Base-by-base conservation (phyloP, 2,113 vertebrate genomes). In the Galeopterus variegatus region DNA sequence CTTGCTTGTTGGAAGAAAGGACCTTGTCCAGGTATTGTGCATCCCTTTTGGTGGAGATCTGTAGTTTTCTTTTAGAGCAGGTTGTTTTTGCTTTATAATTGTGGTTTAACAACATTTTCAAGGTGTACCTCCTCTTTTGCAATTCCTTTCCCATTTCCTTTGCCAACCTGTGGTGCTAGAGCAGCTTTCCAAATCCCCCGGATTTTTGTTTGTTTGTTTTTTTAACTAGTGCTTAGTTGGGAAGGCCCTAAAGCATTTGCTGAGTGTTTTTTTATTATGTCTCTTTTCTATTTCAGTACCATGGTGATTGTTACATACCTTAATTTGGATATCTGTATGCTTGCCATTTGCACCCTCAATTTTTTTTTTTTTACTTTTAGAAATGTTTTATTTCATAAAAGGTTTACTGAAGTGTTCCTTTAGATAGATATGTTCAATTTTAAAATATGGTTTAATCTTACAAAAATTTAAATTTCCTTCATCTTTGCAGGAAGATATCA, bases 1-100 rank as follows among this genome's bases (percentile, higher is more conserved):
- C 12, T 97, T 99, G 76, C 96, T 98, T 0, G 99, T 99, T 6
- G 99, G 99, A 65, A 99, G 99, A 94, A 98, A 99, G 96, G 99
- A 99, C 84, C 99, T 99, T 4, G 99, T 99, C 0, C 99, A 99
- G 99, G 99, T 99, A 97, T 0, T 36, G 8, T 0, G 0, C 45
- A 5, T 54, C 33, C 31, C 14, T 87, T 52, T 33, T 36, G 54
- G 21, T 90, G 31, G 36, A 52, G 15, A 50, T 28, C 13, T 83
- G 36, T 7, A 28, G 1, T 41, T 76, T 45, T 72, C 24, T 93
- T 86, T 64, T 67, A 62, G 48, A 88, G 72, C 26, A 0, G 24
- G 15, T 81, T 50, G 3, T 26, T 82, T 95, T 82, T 24, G 33
- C 85, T 84, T 90, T 36, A 33, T 2, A 9, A 4, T 60, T 6